These are phyloP conservation scores for Drosophila kokeensis DNA, from an alignment of 2,888 invertebrate species.

Conservation along the genomic window DNA sequence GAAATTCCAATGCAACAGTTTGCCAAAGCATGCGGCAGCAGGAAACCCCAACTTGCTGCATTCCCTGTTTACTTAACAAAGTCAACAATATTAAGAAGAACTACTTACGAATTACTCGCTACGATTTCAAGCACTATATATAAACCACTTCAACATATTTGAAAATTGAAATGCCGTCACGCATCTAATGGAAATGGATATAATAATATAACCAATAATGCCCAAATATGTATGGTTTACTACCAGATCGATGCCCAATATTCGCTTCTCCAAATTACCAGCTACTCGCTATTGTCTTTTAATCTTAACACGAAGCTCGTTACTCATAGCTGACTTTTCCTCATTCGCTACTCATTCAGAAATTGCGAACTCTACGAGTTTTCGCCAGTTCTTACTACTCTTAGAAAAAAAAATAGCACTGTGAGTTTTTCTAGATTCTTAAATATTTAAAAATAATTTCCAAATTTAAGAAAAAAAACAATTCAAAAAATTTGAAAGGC, in stretches of 20 bases:
- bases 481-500: background rate
- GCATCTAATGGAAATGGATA: background rate
- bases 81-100: conserved; percentile 1
- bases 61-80: background rate
- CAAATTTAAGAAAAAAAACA: background rate
- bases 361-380: background rate
- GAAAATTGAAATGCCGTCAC: background rate
- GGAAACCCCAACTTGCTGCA: conserved; percentile 21
- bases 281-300: background rate
- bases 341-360: background rate
- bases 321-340: background rate
- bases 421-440: background rate
- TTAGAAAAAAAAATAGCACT: background rate
- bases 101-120: background rate
- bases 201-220: background rate
- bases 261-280: background rate
- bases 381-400: background rate
- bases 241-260: background rate
- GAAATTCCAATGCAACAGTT: conserved; percentile 28
- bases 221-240: background rate
- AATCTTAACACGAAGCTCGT: background rate
- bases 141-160: background rate
- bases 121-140: background rate
- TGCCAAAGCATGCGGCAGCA: conserved; percentile 43
- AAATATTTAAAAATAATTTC: background rate